Percentiles rank a stretch among this genome's conserved stretches.
Conservation (phyloP, 2,888 invertebrate species). For the Gastrophysa polygoni region DNA sequence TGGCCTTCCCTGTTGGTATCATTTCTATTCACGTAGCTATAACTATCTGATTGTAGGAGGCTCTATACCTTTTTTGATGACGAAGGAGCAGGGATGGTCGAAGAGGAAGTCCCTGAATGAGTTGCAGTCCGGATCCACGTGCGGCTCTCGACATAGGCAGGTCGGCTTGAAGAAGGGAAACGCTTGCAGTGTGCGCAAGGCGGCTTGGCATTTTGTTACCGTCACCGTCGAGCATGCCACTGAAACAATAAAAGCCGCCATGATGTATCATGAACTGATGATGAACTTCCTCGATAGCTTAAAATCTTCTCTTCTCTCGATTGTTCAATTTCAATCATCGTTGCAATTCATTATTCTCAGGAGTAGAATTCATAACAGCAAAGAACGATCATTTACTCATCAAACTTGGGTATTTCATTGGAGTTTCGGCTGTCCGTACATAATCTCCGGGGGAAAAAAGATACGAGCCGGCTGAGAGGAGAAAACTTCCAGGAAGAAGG, state of each 20-base stretch:
- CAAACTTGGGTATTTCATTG: background rate
- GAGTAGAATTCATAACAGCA: too few relatives aligned
- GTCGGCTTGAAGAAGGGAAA: conserved; percentile 94
- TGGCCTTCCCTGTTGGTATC: too few relatives aligned
- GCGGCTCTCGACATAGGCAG: conserved; percentile 89
- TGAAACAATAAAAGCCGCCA: too few relatives aligned
- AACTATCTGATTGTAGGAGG: too few relatives aligned
- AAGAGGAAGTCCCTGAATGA: conserved; percentile 91
- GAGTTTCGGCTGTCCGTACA: background rate
- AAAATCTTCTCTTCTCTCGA: too few relatives aligned
- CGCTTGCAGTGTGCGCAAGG: conserved; percentile 84
- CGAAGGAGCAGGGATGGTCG: conserved; percentile 92
- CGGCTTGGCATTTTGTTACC: conserved; percentile 91
- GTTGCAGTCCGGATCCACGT: conserved; percentile 90
- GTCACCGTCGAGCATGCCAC: conserved; percentile 93
- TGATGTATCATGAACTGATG: too few relatives aligned
- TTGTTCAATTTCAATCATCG: too few relatives aligned
- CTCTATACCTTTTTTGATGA: conserved; percentile 88
- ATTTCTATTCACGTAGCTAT: too few relatives aligned
- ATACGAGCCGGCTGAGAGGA: conserved; percentile 23
- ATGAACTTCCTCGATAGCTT: too few relatives aligned
- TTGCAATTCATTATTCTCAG: too few relatives aligned
- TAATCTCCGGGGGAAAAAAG: conserved; percentile 10
- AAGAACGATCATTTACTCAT: background rate
- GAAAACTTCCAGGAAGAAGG: conserved; percentile 16